Percentiles rank a stretch among this genome's conserved stretches.
These are phyloP conservation scores for Pristionchus mayeri DNA, from an alignment of 2,888 invertebrate species.

Conservation along the genomic window DNA sequence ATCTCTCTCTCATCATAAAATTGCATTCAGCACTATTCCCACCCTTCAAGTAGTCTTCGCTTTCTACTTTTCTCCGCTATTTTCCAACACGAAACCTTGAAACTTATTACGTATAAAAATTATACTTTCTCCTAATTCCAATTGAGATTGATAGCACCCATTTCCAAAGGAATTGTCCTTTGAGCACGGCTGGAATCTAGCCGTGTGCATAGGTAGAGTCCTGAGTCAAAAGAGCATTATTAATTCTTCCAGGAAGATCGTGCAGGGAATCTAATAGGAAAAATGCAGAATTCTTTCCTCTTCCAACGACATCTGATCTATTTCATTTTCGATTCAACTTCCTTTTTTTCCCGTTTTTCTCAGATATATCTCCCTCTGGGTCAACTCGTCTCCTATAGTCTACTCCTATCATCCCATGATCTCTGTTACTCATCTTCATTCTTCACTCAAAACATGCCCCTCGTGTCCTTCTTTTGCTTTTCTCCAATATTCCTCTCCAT, in stretches of 20 bases:
- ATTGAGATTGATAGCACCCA: no score
- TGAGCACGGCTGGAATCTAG: no score
- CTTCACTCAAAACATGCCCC: constrained; percentile 15
- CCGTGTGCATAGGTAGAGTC: no score
- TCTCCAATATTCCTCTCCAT: constrained; percentile 1
- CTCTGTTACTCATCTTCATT: neutral
- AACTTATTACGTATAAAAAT: no score
- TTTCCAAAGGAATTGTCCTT: no score
- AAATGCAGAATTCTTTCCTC: no score
- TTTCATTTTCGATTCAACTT: neutral
- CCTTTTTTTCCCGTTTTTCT: neutral
- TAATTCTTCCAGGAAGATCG: no score
- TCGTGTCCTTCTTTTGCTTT: neutral
- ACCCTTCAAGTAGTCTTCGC: constrained; percentile 14
- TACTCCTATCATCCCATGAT: neutral
- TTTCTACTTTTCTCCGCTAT: neutral
- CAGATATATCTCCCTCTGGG: neutral
- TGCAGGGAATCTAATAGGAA: no score
- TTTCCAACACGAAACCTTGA: no score
- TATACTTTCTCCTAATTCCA: no score
- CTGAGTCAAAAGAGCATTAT: no score
- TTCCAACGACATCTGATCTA: neutral
- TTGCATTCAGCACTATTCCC: constrained; percentile 23
- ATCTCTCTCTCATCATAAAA: constrained; percentile 1
- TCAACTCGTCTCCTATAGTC: neutral